Conservation (phyloP, 1,140 invertebrate genomes). For the Brachionus angularis region DNA sequence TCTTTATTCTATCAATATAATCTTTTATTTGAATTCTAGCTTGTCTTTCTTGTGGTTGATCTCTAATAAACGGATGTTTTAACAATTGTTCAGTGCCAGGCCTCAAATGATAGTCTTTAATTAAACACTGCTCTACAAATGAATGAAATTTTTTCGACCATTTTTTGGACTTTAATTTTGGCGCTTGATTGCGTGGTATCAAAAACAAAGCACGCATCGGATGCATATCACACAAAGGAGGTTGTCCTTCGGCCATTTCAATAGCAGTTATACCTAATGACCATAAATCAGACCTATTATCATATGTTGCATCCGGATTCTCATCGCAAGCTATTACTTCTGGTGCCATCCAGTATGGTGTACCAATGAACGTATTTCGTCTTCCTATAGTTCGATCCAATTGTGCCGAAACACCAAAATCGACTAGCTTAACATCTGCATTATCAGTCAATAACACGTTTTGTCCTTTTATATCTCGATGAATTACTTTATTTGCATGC, state of each 20-base stretch:
- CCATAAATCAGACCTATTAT: slow-evolving; percentile 97
- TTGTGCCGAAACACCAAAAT: slow-evolving; percentile 99
- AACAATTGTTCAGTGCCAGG: slow-evolving; percentile 95
- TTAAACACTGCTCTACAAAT: slow-evolving; percentile 79
- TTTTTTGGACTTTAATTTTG: slow-evolving; percentile 83
- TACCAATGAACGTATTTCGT: slow-evolving; percentile 97
- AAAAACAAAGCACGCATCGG: slow-evolving; percentile 98
- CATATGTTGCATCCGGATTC: slow-evolving; percentile 98
- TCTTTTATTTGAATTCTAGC: slow-evolving; percentile 97
- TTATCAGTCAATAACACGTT: slow-evolving; percentile 98
- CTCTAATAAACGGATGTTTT: slow-evolving; percentile 93
- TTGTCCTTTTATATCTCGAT: slow-evolving; percentile 99
- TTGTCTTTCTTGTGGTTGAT: slow-evolving; percentile 95
- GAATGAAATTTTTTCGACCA: slow-evolving; percentile 60
- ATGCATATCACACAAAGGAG: slow-evolving; percentile 86
- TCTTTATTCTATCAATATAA: slow-evolving; percentile 80
- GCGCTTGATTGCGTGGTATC: slow-evolving; percentile 93
- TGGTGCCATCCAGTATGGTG: slow-evolving; percentile 71
- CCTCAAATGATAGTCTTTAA: slow-evolving; percentile 95
- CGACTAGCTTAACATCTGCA: slow-evolving; percentile 97
- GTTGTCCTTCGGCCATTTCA: slow-evolving; percentile 99
- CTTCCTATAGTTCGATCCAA: slow-evolving; percentile 96
- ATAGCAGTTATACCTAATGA: slow-evolving; percentile 95
- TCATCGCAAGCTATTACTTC: slow-evolving; percentile 99
- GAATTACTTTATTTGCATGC: slow-evolving; percentile 97